Conservation (phyloP, 2,888 invertebrate species). For the Eudasyphora cyanicolor region DNA sequence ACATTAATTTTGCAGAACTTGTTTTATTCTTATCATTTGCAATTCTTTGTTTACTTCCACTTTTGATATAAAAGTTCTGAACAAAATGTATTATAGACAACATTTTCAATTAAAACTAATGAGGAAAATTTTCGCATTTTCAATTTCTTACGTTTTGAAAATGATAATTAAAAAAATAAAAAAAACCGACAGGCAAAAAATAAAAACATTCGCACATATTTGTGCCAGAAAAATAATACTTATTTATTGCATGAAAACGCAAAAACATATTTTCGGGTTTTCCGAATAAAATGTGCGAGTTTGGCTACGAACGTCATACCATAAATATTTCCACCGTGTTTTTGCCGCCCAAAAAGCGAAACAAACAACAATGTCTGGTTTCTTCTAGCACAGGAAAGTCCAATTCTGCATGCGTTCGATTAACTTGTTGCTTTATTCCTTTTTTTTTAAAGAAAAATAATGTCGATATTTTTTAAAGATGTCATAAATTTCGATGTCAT, state of each 20-base stretch:
- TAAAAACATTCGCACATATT: background rate
- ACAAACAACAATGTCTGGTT: background rate
- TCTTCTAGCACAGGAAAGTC: background rate
- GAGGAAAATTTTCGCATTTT: background rate
- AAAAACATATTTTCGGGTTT: slow-evolving; percentile 3
- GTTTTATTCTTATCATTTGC: too few relatives aligned
- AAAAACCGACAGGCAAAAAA: too few relatives aligned
- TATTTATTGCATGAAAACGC: background rate
- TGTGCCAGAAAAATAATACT: background rate
- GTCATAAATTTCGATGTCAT: background rate
- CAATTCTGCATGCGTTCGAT: too few relatives aligned
- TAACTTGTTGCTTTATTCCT: background rate
- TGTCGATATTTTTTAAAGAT: background rate
- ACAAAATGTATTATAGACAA: background rate
- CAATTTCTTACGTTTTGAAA: too few relatives aligned
- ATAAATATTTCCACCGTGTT: background rate
- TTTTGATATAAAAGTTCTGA: background rate
- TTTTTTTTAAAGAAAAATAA: background rate
- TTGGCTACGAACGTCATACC: background rate
- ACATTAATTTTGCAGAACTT: too few relatives aligned
- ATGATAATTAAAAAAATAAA: too few relatives aligned
- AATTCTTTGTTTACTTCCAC: too few relatives aligned
- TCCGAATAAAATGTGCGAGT: background rate
- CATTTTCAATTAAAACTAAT: too few relatives aligned
- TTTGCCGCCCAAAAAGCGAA: background rate